Conservation (phyloP, 1,140 invertebrate genomes). For the Bombus confusus region DNA sequence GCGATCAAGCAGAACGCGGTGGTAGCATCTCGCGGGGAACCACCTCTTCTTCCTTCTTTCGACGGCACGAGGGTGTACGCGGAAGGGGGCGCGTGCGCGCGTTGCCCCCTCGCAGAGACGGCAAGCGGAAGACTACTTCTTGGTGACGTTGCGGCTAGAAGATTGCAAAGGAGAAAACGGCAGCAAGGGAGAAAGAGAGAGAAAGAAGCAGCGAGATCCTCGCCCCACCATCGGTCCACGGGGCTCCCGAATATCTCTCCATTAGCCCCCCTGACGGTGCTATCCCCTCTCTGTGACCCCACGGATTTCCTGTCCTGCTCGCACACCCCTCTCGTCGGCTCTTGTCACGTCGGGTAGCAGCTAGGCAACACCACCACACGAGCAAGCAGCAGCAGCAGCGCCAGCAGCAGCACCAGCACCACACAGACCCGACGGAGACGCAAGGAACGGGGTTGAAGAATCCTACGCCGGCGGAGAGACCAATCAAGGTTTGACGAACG, state of each 20-base stretch:
- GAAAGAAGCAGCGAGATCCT: conserved; percentile 65
- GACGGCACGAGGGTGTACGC: conserved; percentile 56
- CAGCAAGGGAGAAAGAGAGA: conserved; percentile 34
- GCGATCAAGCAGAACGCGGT: conserved; percentile 31
- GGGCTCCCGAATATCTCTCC: conserved; percentile 81
- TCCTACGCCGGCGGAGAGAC: conserved; percentile 80
- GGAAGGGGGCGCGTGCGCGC: conserved; percentile 77
- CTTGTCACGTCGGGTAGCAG: conserved; percentile 71
- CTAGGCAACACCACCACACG: conserved; percentile 65
- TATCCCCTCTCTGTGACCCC: conserved; percentile 74
- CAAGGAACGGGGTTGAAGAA: conserved; percentile 81
- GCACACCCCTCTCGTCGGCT: conserved; percentile 68
- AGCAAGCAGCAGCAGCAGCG: conserved; percentile 55
- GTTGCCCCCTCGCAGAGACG: conserved; percentile 70
- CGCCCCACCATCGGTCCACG: conserved; percentile 74
- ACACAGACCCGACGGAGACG: conserved; percentile 68
- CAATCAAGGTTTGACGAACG: conserved; percentile 85
- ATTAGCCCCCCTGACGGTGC: conserved; percentile 79
- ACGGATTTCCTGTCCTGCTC: conserved; percentile 59
- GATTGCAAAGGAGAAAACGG: conserved; percentile 56
- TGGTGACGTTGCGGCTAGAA: conserved; percentile 71
- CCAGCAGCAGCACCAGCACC: conserved; percentile 50
- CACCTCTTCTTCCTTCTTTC: conserved; percentile 59
- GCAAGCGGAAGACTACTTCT: conserved; percentile 70
- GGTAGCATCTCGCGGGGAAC: conserved; percentile 26